Evolutionary conservation across 2,797 vertebrate genomes (phyloP).

Genomic region (Perodicticus potto): DNA sequence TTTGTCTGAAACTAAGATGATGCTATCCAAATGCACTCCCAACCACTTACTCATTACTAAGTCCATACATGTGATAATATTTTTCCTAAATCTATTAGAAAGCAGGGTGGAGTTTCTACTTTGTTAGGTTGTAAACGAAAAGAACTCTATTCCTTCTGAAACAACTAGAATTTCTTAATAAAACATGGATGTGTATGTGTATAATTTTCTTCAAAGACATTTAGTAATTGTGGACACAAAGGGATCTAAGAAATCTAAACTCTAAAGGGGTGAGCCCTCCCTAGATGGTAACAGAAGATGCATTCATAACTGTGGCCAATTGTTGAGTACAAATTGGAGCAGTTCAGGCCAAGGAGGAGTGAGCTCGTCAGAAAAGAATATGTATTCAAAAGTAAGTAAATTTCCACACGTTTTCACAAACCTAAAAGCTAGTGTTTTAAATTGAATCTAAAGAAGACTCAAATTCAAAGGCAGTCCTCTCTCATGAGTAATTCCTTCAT

Average conservation of each 20-base stretch:
- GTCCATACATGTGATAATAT: not conserved
- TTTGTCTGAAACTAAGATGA: not conserved
- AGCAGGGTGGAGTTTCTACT: not conserved
- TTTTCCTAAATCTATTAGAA: not conserved
- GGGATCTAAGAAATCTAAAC: not conserved
- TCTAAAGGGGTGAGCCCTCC: not conserved
- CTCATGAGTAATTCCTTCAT: not conserved
- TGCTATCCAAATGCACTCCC: not conserved
- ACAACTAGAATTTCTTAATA: not conserved
- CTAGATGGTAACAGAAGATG: not conserved
- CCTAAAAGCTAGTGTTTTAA: not conserved
- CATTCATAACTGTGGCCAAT: not conserved
- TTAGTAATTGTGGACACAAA: not conserved
- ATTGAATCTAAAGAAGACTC: not conserved
- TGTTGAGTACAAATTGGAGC: not conserved
- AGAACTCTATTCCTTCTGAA: not conserved
- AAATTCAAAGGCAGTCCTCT: not conserved
- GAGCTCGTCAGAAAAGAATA: not conserved
- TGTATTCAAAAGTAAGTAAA: not conserved
- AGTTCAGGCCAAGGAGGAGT: no score
- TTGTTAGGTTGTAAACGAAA: not conserved
- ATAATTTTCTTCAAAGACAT: not conserved
- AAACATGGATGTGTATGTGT: not conserved
- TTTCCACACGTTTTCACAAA: not conserved
- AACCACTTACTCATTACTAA: not conserved